Evolutionary conservation across 2,113 vertebrate genomes (phyloP).

Genomic region (Ondatra zibethicus): DNA sequence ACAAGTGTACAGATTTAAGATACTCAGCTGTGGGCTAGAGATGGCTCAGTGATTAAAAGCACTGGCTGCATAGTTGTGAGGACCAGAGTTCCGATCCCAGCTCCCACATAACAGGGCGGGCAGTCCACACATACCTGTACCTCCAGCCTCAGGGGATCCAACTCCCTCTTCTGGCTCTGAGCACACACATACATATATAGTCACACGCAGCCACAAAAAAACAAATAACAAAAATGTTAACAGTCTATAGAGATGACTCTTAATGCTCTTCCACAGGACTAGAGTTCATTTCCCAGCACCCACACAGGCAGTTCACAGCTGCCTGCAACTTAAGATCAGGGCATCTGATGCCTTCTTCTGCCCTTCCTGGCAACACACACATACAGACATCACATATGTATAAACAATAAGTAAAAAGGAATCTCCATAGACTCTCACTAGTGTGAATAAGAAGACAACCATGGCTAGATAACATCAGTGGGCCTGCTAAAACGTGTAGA

Average conservation of each 20-base stretch:
- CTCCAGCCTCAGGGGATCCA: not conserved
- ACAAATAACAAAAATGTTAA: not conserved
- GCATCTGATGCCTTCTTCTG: not conserved
- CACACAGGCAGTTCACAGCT: not conserved
- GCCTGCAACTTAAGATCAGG: not conserved
- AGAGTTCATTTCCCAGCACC: not conserved
- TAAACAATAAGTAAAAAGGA: not conserved
- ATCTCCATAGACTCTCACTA: not conserved
- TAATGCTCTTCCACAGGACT: not conserved
- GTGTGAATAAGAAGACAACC: not conserved
- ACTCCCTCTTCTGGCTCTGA: too few relatives aligned
- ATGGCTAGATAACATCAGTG: not conserved
- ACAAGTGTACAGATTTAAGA: conserved; percentile 23
- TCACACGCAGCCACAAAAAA: not conserved
- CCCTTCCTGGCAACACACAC: not conserved
- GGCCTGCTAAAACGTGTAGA: not conserved
- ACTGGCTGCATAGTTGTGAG: not conserved
- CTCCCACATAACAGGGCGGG: not conserved
- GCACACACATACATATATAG: too few relatives aligned
- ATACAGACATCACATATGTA: not conserved
- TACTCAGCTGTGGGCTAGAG: not conserved
- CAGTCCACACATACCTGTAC: not conserved
- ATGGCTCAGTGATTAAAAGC: not conserved
- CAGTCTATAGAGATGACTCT: not conserved
- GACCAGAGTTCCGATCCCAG: not conserved